A percentile compares a stretch with the other conserved stretches of the same genome.
These are phyloP conservation scores for Eupristina koningsbergeri DNA, from an alignment of 1,140 invertebrate species.

Conservation along the genomic window DNA sequence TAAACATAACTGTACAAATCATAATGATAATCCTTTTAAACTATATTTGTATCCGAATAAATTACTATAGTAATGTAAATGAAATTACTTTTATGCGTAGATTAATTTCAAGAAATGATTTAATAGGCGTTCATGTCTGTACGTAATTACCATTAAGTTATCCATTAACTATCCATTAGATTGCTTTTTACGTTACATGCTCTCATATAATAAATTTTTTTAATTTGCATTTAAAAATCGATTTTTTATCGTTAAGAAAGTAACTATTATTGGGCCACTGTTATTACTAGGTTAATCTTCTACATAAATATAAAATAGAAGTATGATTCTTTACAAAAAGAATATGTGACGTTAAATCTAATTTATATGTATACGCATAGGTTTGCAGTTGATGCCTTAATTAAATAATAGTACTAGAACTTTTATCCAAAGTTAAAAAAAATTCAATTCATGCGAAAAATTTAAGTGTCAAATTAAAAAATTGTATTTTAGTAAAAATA, in stretches of 20 bases:
- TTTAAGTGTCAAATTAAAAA: no score
- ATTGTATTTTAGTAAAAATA: no score
- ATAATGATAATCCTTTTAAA: no score
- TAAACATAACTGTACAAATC: no score
- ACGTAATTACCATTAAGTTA: not conserved
- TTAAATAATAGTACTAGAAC: no score
- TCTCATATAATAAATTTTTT: not conserved
- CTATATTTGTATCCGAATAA: no score
- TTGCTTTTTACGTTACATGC: not conserved
- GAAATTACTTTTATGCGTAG: no score
- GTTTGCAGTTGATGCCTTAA: no score
- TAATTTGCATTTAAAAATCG: conserved; percentile 29
- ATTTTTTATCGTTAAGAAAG: not conserved
- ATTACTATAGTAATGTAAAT: no score
- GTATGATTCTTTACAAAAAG: not conserved
- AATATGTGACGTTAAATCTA: not conserved
- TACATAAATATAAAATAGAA: not conserved
- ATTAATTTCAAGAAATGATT: not conserved
- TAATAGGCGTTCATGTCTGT: not conserved
- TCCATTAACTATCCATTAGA: not conserved
- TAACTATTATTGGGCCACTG: not conserved
- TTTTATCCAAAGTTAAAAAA: no score
- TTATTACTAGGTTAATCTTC: not conserved
- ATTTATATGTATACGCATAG: no score
- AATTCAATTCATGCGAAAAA: no score